phyloP scores from a whole-genome alignment of 2,888 invertebrate species.

The Aphodius granarius region DNA sequence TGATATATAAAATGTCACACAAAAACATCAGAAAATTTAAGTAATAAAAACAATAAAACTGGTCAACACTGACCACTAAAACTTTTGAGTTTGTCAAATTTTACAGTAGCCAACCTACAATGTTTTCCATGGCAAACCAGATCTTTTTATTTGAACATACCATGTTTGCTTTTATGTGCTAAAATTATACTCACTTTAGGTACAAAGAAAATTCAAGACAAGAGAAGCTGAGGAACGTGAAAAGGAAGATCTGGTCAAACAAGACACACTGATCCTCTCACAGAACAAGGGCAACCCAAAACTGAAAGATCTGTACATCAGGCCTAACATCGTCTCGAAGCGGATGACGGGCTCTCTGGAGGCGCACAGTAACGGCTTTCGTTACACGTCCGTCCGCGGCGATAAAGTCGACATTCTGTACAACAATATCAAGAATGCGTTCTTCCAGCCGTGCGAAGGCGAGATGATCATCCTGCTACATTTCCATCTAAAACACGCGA shows the following conservation, averaged over 20 bases:
- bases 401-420: constrained; percentile 99
- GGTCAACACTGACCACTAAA: too few relatives aligned
- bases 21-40: too few relatives aligned
- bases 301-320: constrained; percentile 94
- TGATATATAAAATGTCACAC: too few relatives aligned
- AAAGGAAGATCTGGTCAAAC: constrained; percentile 98
- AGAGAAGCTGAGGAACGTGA: constrained; percentile 98
- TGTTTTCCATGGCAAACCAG: too few relatives aligned
- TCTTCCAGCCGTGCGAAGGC: constrained; percentile 98
- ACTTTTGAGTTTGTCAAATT: too few relatives aligned
- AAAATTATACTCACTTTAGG: constrained; percentile 36
- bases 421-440: constrained; percentile 99
- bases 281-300: constrained; percentile 98
- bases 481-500: constrained; percentile 98
- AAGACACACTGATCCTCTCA: constrained; percentile 91
- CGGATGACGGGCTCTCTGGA: constrained; percentile 93
- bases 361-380: constrained; percentile 94
- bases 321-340: constrained; percentile 98
- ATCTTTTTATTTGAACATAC: background rate
- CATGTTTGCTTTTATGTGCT: constrained; percentile 55
- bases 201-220: constrained; percentile 96
- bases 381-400: constrained; percentile 98
- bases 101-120: too few relatives aligned
- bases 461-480: constrained; percentile 98
- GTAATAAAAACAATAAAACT: too few relatives aligned